These are phyloP conservation scores for Nannospalax galili DNA, from an alignment of 2,113 vertebrate species.

Conservation along the genomic window DNA sequence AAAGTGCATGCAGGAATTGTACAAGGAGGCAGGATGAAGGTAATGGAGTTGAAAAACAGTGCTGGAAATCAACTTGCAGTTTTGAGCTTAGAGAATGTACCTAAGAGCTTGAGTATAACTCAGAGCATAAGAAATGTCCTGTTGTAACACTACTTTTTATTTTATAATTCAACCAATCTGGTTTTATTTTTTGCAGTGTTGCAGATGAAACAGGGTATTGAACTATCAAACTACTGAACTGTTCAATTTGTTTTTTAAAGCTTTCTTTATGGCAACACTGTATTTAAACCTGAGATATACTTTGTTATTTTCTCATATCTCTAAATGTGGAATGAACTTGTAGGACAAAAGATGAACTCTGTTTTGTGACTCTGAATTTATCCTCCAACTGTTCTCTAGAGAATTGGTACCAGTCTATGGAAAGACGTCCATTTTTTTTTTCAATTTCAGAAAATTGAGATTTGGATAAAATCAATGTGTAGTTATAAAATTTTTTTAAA, in stretches of 20 bases:
- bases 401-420: background rate
- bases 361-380: background rate
- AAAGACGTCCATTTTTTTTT: background rate
- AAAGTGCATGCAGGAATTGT: background rate
- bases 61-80: background rate
- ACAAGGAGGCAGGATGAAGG: background rate
- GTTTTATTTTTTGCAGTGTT: background rate
- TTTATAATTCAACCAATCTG: background rate
- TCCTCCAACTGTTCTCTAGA: slow-evolving; percentile 13
- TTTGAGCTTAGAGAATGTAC: slow-evolving; percentile 4
- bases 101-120: background rate
- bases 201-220: too few relatives aligned
- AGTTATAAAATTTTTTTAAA: too few relatives aligned
- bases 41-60: background rate
- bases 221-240: too few relatives aligned
- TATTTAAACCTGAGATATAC: background rate
- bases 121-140: background rate
- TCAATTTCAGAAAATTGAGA: too few relatives aligned
- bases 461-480: too few relatives aligned
- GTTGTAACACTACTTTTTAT: slow-evolving; percentile 16
- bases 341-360: background rate
- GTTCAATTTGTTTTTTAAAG: slow-evolving; percentile 3
- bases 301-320: slow-evolving; percentile 22
- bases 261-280: background rate
- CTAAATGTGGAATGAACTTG: background rate